Percentiles rank a stretch among this genome's conserved stretches.
Conservation (phyloP, 1,140 invertebrate genomes). For the Caenorhabditis inopinata region DNA sequence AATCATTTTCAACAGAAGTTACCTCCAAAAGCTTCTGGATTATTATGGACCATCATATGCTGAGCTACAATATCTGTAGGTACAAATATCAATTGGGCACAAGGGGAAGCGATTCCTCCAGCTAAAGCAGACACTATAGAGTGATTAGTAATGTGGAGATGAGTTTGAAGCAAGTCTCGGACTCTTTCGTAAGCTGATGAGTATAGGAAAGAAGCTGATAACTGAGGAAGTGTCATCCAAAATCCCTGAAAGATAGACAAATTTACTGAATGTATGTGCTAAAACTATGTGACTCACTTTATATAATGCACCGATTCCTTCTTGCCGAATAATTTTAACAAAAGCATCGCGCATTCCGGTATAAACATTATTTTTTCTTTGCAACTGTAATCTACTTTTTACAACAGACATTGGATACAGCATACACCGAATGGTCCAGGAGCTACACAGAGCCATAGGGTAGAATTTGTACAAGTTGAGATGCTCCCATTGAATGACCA, state of each 20-base stretch:
- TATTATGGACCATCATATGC: constrained; percentile 81
- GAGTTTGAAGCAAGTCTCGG: constrained; percentile 74
- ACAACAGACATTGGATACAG: constrained; percentile 94
- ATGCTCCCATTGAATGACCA: constrained; percentile 92
- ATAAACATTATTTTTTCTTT: constrained; percentile 67
- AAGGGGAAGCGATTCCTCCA: constrained; percentile 79
- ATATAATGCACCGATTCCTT: constrained; percentile 85
- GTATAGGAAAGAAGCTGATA: constrained; percentile 73
- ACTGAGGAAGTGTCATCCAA: constrained; percentile 65
- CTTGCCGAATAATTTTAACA: constrained; percentile 81
- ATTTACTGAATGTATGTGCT: not conserved
- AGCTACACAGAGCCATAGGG: constrained; percentile 84
- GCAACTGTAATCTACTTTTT: constrained; percentile 85
- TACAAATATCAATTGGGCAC: constrained; percentile 91
- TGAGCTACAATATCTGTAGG: constrained; percentile 94
- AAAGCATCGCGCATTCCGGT: constrained; percentile 84
- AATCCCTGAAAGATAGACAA: constrained; percentile 59
- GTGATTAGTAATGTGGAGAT: constrained; percentile 54
- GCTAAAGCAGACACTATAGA: constrained; percentile 61
- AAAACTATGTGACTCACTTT: constrained; percentile 69
- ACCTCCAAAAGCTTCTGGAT: constrained; percentile 47
- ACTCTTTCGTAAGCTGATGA: constrained; percentile 92
- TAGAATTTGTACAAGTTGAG: constrained; percentile 87
- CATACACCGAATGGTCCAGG: constrained; percentile 81
- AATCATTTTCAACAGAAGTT: not conserved